phyloP scores from a whole-genome alignment of 2,888 invertebrate species.

The Kryphioiulus occultus region DNA sequence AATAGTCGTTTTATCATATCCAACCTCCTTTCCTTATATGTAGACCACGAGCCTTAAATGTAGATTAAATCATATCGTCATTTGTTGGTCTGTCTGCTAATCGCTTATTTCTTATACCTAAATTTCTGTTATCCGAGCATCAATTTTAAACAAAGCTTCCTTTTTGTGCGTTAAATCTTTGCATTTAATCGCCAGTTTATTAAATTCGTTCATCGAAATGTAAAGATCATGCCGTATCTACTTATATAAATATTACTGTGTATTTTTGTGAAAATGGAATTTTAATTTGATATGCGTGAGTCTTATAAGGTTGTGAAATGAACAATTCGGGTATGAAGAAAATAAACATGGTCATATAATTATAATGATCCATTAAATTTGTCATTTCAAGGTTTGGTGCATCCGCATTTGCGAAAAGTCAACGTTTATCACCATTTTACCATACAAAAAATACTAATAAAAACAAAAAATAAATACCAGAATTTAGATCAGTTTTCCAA shows the following conservation, averaged over 20 bases:
- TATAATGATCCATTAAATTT: not conserved
- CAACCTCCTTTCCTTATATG: conserved; percentile 41
- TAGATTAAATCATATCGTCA: conserved; percentile 47
- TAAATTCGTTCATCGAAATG: conserved; percentile 7
- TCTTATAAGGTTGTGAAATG: conserved; percentile 11
- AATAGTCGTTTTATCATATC: conserved; percentile 45
- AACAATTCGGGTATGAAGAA: conserved; percentile 3
- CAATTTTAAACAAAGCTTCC: not conserved
- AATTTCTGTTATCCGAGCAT: not conserved
- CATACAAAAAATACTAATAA: too few species aligned
- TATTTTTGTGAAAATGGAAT: conserved; percentile 20
- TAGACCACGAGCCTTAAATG: conserved; percentile 44
- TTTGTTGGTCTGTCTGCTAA: conserved; percentile 37
- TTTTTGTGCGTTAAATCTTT: not conserved
- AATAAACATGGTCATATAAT: conserved; percentile 36
- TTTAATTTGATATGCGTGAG: conserved; percentile 12
- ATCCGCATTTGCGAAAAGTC: not conserved
- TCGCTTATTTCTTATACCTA: not conserved
- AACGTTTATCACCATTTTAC: too few species aligned
- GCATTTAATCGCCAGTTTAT: not conserved
- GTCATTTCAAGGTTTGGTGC: not conserved
- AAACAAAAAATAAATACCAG: too few species aligned
- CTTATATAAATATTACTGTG: conserved; percentile 15
- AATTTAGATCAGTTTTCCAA: too few species aligned
- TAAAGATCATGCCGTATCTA: not conserved